Conservation (phyloP, 2,113 vertebrate genomes). For the Ceyx cyanopectus region DNA sequence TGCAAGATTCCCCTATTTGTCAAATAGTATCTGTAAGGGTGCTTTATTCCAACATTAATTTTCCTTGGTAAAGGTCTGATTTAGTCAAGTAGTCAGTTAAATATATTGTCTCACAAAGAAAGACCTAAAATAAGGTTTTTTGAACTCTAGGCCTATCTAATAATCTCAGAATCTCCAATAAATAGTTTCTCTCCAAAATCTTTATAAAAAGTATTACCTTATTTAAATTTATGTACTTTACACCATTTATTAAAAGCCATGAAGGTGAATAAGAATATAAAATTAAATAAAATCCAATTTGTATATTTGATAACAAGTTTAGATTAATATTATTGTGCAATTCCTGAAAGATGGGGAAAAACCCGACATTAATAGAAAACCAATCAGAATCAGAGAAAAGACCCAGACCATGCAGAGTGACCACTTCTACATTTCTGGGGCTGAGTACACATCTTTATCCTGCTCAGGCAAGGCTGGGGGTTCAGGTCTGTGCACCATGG, state of each 20-base stretch:
- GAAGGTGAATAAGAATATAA: neutral
- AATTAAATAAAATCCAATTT: neutral
- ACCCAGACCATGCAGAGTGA: neutral
- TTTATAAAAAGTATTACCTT: neutral
- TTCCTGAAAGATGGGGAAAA: neutral
- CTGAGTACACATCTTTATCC: rapidly evolving
- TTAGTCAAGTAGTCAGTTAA: neutral
- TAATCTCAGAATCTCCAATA: neutral
- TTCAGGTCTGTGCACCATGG: neutral
- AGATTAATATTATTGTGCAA: neutral
- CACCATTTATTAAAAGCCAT: neutral
- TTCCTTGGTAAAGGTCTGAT: neutral
- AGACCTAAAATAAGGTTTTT: neutral
- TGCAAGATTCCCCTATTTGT: neutral
- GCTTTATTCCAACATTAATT: neutral
- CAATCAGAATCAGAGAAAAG: neutral
- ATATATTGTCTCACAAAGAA: neutral
- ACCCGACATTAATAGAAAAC: neutral
- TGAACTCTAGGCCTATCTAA: neutral
- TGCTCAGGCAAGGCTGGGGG: neutral
- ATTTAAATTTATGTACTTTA: neutral
- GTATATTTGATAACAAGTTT: neutral
- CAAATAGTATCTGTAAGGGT: rapidly evolving
- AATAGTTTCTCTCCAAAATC: neutral
- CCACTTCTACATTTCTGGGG: neutral